Conservation (phyloP, 2,113 vertebrate species). For the Oryzias celebensis region DNA sequence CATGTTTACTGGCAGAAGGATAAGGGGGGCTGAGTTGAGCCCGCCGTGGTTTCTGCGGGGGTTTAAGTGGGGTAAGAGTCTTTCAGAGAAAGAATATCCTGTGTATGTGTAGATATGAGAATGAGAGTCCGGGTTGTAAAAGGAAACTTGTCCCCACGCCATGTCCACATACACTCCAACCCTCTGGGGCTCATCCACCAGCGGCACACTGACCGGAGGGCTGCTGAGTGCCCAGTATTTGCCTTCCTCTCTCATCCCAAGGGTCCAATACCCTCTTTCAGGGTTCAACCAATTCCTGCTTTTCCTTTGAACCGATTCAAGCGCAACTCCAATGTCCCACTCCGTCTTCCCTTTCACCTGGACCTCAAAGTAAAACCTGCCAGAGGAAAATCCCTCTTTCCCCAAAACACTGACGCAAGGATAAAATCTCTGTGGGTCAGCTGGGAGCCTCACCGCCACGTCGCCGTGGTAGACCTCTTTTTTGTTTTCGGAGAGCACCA, state of each 20-base stretch:
- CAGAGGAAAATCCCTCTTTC: slow-evolving; percentile 56
- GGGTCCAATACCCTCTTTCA: slow-evolving; percentile 68
- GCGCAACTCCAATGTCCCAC: slow-evolving; percentile 73
- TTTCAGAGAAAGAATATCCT: slow-evolving; percentile 75
- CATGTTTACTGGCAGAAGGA: slow-evolving; percentile 45
- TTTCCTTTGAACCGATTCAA: slow-evolving; percentile 65
- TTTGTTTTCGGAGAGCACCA: slow-evolving; percentile 59
- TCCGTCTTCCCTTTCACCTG: slow-evolving; percentile 68
- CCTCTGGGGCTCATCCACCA: slow-evolving; percentile 66
- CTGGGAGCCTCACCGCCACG: slow-evolving; percentile 11
- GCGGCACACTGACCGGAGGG: slow-evolving; percentile 58
- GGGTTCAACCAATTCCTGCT: slow-evolving; percentile 64
- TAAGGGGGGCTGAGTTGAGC: slow-evolving; percentile 63
- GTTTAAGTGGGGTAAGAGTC: slow-evolving; percentile 81
- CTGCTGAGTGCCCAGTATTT: slow-evolving; percentile 62
- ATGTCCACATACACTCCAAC: slow-evolving; percentile 84
- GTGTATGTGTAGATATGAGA: slow-evolving; percentile 82
- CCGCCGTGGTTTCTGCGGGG: slow-evolving; percentile 55
- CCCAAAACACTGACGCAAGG: slow-evolving; percentile 65
- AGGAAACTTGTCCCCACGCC: slow-evolving; percentile 81
- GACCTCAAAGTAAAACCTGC: slow-evolving; percentile 73
- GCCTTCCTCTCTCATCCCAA: slow-evolving; percentile 55
- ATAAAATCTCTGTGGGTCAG: slow-evolving; percentile 67
- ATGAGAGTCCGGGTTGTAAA: slow-evolving; percentile 73
- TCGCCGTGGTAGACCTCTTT: slow-evolving; percentile 60